Evolutionary conservation across 2,888 invertebrate species (phyloP).

Genomic region (Alitta virens): DNA sequence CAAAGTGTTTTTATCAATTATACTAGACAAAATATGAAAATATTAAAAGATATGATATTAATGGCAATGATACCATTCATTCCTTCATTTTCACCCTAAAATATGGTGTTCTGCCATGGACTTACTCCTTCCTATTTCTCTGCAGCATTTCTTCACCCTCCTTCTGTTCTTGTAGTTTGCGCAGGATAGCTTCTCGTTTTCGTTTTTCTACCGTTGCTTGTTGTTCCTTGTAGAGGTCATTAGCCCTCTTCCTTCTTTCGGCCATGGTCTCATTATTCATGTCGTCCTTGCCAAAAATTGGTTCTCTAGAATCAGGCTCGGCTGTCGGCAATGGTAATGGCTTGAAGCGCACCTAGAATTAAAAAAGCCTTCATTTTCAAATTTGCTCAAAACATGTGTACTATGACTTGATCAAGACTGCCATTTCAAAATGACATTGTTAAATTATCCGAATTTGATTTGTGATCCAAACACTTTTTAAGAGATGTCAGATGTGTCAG

Average conservation of each 20-base stretch:
- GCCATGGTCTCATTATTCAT: constrained; percentile 53
- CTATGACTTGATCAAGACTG: too few relatives aligned
- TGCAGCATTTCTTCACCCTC: constrained; percentile 50
- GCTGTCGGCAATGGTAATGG: constrained; percentile 48
- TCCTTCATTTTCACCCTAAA: too few relatives aligned
- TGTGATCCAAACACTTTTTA: too few relatives aligned
- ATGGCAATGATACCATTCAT: too few relatives aligned
- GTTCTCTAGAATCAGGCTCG: constrained; percentile 46
- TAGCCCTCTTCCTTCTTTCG: constrained; percentile 45
- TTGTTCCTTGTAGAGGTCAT: constrained; percentile 50
- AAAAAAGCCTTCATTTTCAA: too few relatives aligned
- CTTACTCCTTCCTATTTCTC: constrained; percentile 50
- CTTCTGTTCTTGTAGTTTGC: constrained; percentile 49
- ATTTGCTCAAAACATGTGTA: too few relatives aligned
- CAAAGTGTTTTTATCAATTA: too few relatives aligned
- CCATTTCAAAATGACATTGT: too few relatives aligned
- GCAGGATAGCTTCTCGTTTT: constrained; percentile 51
- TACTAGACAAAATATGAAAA: too few relatives aligned
- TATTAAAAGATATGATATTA: too few relatives aligned
- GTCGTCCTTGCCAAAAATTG: constrained; percentile 55
- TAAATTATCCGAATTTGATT: too few relatives aligned
- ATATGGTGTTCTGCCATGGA: neutral
- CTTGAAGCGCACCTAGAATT: constrained; percentile 50
- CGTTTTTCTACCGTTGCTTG: constrained; percentile 50
- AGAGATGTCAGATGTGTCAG: too few relatives aligned